Evolutionary conservation across 2,888 invertebrate species (phyloP).

Genomic region (Eudemis profundana): DNA sequence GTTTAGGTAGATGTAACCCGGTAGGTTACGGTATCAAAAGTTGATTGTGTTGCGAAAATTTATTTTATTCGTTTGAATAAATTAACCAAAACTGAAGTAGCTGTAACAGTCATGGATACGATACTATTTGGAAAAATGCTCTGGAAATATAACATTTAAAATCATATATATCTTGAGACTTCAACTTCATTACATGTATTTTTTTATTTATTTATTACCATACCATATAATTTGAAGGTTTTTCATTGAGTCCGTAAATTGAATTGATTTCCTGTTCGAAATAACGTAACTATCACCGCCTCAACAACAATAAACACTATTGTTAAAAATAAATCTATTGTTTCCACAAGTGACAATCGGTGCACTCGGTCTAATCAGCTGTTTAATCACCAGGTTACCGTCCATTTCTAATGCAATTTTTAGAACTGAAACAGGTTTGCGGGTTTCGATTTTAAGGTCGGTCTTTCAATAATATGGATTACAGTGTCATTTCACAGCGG

Average conservation of each 20-base stretch:
- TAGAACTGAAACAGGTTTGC: conserved; percentile 15
- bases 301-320: conserved; percentile 44
- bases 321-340: conserved; percentile 44
- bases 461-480: conserved; percentile 42
- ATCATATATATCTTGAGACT: not conserved
- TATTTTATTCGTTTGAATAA: too few species aligned
- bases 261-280: conserved; percentile 45
- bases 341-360: conserved; percentile 36
- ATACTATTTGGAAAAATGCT: too few species aligned
- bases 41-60: too few species aligned
- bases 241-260: conserved; percentile 15
- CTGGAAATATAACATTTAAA: too few species aligned
- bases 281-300: conserved; percentile 26
- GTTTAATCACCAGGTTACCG: not conserved
- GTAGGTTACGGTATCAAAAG: too few species aligned
- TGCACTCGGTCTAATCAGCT: too few species aligned
- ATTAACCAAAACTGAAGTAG: too few species aligned
- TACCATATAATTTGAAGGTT: conserved; percentile 18
- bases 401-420: conserved; percentile 16
- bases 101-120: too few species aligned
- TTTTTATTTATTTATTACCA: too few species aligned
- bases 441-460: conserved; percentile 43
- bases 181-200: not conserved
- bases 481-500: conserved; percentile 49
- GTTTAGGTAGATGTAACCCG: too few species aligned